Evolutionary conservation across 2,888 invertebrate species (phyloP), one percentile per base, ranked within the genome.

Genomic region (Pharmacophagus antenor): DNA sequence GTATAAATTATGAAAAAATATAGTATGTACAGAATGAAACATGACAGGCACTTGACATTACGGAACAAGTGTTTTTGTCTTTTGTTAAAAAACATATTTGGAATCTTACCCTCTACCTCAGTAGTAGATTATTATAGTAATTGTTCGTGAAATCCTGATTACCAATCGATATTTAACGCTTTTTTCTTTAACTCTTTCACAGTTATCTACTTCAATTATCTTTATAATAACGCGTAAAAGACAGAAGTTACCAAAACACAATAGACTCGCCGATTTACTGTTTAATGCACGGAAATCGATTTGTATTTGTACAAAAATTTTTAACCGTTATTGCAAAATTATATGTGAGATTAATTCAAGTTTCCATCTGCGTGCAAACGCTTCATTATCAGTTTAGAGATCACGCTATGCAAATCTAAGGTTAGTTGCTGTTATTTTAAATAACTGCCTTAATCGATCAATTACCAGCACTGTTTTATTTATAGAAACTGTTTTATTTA

Each of bases 271-370:
- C n/a, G 27, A 23, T 58, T 53, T 53, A 49, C 27, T 31, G 60
- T 60, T 37, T 44, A 51, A 54, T 42, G 55, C 50, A 46, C 55
- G 46, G n/a, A 60, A 59, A 60, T 60, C 50, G 60, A 60, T 60
- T 60, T 49, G 44, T 37, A 23, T 25, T 49, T 54, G 46, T 46
- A 51, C 50, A 37, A 50, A 54, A 50, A 12, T 55, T 46, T 54
- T 44, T 44, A 42, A 60, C 60, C 55, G 55, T 60, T 60, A 50
- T 60, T 60, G 60, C 60, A 60, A 60, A n/a, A 60, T 60, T 60
- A 55, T 37, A 25, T 60, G 31, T 60, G 55, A 37, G 8, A 49
- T 55, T 60, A 55, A 59, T 54, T 49, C 50, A 58, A 48, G 55
- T 60, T 60, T 50, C 50, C 50, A 23, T 41, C 54, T 55, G 54